Conservation (phyloP, 2,888 invertebrate genomes). For the Cerastis rubricosa region DNA sequence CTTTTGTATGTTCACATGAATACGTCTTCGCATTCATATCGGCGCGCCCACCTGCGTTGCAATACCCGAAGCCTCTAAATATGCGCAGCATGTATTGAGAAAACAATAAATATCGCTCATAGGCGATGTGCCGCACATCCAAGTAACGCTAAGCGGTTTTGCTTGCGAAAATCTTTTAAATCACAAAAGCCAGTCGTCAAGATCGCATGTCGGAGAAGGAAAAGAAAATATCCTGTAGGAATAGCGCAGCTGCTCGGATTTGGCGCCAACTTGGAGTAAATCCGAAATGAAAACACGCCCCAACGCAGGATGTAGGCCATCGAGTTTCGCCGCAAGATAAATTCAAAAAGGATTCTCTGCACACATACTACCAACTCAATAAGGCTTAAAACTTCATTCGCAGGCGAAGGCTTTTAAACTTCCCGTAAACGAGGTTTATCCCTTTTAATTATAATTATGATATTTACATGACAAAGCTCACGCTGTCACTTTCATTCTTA, state of each 20-base stretch:
- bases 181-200: constrained; percentile 89
- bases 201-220: constrained; percentile 86
- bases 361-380: constrained; percentile 87
- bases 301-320: constrained; percentile 83
- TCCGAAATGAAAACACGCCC: constrained; percentile 89
- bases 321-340: constrained; percentile 82
- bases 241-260: constrained; percentile 87
- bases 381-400: constrained; percentile 87
- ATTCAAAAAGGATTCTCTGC: constrained; percentile 85
- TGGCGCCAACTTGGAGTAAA: constrained; percentile 87
- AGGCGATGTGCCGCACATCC: constrained; percentile 72
- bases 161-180: constrained; percentile 88
- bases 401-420: constrained; percentile 82
- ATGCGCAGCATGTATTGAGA: constrained; percentile 52
- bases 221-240: constrained; percentile 88
- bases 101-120: constrained; percentile 74
- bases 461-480: constrained; percentile 78
- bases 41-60: constrained; percentile 31
- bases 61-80: constrained; percentile 37
- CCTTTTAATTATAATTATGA: constrained; percentile 80
- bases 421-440: constrained; percentile 81
- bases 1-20: constrained; percentile 19
- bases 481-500: constrained; percentile 65
- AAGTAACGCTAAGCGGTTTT: constrained; percentile 85
- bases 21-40: constrained; percentile 35